Base-by-base conservation (phyloP, 2,888 invertebrate species). In the Phymatocera aterrima region DNA sequence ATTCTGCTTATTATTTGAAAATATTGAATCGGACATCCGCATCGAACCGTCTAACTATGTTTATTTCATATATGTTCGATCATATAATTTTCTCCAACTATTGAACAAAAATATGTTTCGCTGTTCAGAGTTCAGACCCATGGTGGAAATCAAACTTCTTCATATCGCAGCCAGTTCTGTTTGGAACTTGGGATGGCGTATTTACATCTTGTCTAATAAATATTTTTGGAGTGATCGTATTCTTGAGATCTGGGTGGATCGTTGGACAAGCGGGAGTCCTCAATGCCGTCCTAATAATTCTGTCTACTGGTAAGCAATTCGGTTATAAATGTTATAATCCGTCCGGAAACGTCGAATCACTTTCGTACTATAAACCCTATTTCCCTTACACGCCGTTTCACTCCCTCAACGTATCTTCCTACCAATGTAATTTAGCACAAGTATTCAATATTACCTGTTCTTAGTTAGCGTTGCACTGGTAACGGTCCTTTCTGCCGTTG, bases 141-240 rank as follows among this genome's bases (percentile, higher is more conserved):
- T 98, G 98, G 98, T 98, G 98, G 98, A 97, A 97, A 91, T 96
- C 97, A 40, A 98, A 98, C 89, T 98, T 99, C 91, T 98, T 99
- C 89, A 95, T 99, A 91, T 97, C 97, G 43, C 97, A 98, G 91
- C 98, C 98, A 46, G 96, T 98, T 77, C 92, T 98, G 75, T 99
- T 99, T 92, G 98, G 99, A 15, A 98, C 98, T 0, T 99, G 97
- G 97, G 99, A 99, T 91, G 99, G 99, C 82, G 99, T 99, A 6
- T 99, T 98, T 90, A 98, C 98, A 78, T 98, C 98, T 75, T 98
- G 98, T 89, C 94, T 99, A 86, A 98, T 99, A 88, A 99, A 99
- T 91, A 97, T 99, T 79, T 98, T 99, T 92, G 98, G 99, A 87
- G 98, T 99, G 0, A 98, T 99, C 90, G 98, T 99, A 80, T 99